A percentile compares a stretch with the other conserved stretches of the same genome.
Evolutionary conservation across 1,140 invertebrate genomes (phyloP).

Genomic region (Leptinotarsa defecta): DNA sequence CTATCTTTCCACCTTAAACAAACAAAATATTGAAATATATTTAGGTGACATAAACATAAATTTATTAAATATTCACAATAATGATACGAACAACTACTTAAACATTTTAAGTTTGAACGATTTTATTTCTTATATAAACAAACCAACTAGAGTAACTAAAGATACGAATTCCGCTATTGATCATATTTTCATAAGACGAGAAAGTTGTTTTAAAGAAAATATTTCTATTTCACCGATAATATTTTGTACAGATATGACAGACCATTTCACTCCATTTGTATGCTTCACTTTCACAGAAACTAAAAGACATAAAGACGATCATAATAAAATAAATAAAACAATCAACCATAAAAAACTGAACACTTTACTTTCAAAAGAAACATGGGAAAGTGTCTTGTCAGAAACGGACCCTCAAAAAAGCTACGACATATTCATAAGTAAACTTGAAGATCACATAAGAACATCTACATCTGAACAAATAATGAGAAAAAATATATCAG

Average conservation of each 20-base stretch:
- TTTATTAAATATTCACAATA: background rate
- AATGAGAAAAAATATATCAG: background rate
- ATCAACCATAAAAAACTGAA: too few relatives aligned
- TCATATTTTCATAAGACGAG: conserved; percentile 9
- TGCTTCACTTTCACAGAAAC: background rate
- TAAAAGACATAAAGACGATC: background rate
- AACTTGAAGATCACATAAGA: background rate
- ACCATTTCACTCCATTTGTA: conserved; percentile 10
- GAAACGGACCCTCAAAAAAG: conserved; percentile 1
- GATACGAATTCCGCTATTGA: conserved; percentile 7
- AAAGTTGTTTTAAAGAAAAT: background rate
- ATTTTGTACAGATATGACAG: background rate
- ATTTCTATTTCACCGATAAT: conserved; percentile 4
- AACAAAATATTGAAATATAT: background rate
- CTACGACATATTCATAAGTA: background rate
- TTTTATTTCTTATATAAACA: conserved; percentile 5
- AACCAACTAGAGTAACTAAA: conserved; percentile 10
- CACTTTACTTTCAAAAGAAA: background rate
- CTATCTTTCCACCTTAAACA: background rate
- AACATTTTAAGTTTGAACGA: background rate
- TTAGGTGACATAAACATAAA: conserved; percentile 9
- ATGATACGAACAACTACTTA: conserved; percentile 10
- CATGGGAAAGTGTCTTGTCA: conserved; percentile 5
- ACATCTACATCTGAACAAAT: conserved; percentile 3
- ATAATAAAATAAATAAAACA: too few relatives aligned